Percentiles rank a stretch among this genome's conserved stretches.
These are phyloP conservation scores for Conus ventricosus DNA, from an alignment of 1,140 invertebrate genomes.

Conservation along the genomic window DNA sequence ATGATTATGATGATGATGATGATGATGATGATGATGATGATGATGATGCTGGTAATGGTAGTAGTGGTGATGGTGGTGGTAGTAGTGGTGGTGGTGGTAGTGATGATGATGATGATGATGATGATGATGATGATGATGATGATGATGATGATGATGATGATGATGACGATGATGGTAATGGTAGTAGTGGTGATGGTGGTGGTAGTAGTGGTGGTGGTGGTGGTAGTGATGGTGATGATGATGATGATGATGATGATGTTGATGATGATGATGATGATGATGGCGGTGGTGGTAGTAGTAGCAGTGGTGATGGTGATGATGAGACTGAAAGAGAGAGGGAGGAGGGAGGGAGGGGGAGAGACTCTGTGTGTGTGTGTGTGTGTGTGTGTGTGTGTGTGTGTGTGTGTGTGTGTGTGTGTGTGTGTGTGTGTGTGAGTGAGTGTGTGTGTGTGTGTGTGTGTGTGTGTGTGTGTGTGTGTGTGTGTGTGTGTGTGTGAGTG, in stretches of 20 bases:
- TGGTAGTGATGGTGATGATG: not conserved
- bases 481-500: too few relatives aligned
- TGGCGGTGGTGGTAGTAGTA: not conserved
- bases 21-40: slow-evolving; percentile 2
- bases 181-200: not conserved
- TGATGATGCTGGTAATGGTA: not conserved
- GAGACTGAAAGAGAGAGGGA: not conserved
- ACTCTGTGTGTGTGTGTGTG: too few relatives aligned
- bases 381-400: too few relatives aligned
- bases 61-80: not conserved
- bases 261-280: not conserved
- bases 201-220: not conserved
- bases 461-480: too few relatives aligned
- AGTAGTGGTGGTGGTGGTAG: not conserved
- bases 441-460: too few relatives aligned
- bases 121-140: slow-evolving; percentile 11
- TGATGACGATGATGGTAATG: not conserved
- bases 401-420: too few relatives aligned
- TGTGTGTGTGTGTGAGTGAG: too few relatives aligned
- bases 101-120: slow-evolving; percentile 20
- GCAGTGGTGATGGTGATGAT: not conserved
- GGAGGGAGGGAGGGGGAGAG: not conserved
- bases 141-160: not conserved
- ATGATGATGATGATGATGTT: not conserved
- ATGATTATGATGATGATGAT: not conserved